phyloP scores from a whole-genome alignment of 2,888 invertebrate species.

The Meliscaeva auricollis region DNA sequence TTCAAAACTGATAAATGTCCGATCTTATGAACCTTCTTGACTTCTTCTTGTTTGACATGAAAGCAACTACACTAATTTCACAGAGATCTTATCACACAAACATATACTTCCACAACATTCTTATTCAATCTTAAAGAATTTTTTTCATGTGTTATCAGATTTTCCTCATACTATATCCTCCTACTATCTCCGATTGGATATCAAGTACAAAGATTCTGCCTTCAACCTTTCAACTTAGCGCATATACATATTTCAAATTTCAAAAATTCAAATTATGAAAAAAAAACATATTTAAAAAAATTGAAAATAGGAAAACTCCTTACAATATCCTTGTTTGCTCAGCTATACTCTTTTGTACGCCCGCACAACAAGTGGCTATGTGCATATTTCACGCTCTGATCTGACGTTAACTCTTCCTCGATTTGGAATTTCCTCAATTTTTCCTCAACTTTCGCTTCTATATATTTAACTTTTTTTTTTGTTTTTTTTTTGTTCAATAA shows the following conservation, averaged over 20 bases:
- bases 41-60: too few relatives aligned
- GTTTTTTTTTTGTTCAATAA: constrained; percentile 15
- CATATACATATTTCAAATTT: constrained; percentile 12
- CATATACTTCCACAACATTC: background rate
- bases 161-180: background rate
- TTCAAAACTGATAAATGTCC: too few relatives aligned
- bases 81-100: background rate
- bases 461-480: background rate
- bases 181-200: background rate
- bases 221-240: constrained; percentile 1
- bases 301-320: background rate
- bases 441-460: background rate
- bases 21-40: too few relatives aligned
- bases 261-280: background rate
- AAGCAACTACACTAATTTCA: too few relatives aligned
- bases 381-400: constrained; percentile 4
- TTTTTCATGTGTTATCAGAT: constrained; percentile 7
- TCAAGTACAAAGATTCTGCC: background rate
- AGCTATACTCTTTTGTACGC: background rate
- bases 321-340: background rate
- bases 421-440: constrained; percentile 24
- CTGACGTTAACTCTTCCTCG: background rate
- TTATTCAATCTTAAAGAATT: background rate
- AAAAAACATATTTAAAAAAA: background rate
- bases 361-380: constrained; percentile 26